Conservation (phyloP, 2,888 invertebrate genomes). For the Rhorus exstirpatorius region DNA sequence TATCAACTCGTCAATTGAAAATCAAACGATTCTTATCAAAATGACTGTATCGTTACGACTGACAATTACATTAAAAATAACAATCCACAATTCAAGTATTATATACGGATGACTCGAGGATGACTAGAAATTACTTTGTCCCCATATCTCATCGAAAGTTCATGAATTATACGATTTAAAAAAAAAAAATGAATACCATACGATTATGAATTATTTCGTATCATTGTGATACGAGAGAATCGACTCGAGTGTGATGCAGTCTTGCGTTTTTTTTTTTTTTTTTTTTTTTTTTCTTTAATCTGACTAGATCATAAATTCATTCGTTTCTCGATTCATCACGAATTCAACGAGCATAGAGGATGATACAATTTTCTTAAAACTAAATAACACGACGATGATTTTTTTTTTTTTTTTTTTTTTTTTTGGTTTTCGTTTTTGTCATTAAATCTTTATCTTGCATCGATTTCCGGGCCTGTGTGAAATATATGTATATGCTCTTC, state of each 20-base stretch:
- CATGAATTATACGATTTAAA: constrained; percentile 1
- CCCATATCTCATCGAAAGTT: constrained; percentile 8
- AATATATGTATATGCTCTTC: constrained; percentile 9
- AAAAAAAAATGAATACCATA: background rate
- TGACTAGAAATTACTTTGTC: constrained; percentile 57
- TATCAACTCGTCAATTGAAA: constrained; percentile 20
- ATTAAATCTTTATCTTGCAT: constrained; percentile 37
- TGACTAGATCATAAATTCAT: constrained; percentile 52
- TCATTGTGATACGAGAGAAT: constrained; percentile 37
- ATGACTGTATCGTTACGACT: constrained; percentile 32
- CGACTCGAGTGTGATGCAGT: constrained; percentile 63
- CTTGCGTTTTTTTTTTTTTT: constrained; percentile 22
- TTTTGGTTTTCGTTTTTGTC: constrained; percentile 34
- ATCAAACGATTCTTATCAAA: constrained; percentile 49
- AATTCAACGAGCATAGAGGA: constrained; percentile 33
- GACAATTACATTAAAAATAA: constrained; percentile 45
- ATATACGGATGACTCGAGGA: constrained; percentile 53
- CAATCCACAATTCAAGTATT: constrained; percentile 57
- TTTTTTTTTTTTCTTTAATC: constrained; percentile 27
- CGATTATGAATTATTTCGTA: background rate
- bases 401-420: constrained; percentile 38
- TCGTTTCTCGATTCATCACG: constrained; percentile 9
- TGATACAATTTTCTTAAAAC: constrained; percentile 64
- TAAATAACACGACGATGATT: constrained; percentile 70
- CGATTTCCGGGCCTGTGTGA: constrained; percentile 60